Conservation (phyloP, 2,797 vertebrate genomes). For the Philypnodon macrostomus region DNA sequence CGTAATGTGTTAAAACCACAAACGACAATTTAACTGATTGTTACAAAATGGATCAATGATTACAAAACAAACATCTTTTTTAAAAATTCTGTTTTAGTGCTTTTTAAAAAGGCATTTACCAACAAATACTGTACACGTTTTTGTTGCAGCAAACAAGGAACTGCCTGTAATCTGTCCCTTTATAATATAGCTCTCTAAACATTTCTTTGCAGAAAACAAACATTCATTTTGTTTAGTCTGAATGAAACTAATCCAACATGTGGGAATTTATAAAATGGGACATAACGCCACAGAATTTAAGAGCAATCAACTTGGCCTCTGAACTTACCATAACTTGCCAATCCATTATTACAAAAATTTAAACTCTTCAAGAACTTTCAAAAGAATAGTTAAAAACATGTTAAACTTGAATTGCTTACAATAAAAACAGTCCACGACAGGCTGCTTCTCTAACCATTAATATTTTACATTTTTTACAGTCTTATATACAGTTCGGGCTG, state of each 20-base stretch:
- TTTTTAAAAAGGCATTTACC: too few species aligned
- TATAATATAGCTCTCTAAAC: neutral
- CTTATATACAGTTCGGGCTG: slow-evolving; percentile 59
- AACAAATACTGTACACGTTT: too few species aligned
- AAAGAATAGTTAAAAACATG: slow-evolving; percentile 39
- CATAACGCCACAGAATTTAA: slow-evolving; percentile 7
- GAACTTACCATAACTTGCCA: neutral
- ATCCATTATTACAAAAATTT: neutral
- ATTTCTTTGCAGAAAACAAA: too few species aligned
- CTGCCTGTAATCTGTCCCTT: neutral
- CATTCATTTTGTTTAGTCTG: too few species aligned
- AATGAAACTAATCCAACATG: too few species aligned
- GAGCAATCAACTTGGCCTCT: neutral
- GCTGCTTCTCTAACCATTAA: slow-evolving; percentile 20
- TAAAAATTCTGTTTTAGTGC: slow-evolving; percentile 2
- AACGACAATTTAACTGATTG: too few species aligned
- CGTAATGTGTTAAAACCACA: too few species aligned
- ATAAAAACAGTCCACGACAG: slow-evolving; percentile 23
- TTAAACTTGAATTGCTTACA: slow-evolving; percentile 49
- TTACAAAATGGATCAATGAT: too few species aligned
- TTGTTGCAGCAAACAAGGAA: too few species aligned
- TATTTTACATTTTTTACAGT: slow-evolving; percentile 58
- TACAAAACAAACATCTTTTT: neutral
- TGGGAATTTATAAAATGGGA: too few species aligned
- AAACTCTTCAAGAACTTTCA: neutral